phyloP scores from a whole-genome alignment of 2,888 invertebrate genomes.

The Acanthoscelides obtectus region DNA sequence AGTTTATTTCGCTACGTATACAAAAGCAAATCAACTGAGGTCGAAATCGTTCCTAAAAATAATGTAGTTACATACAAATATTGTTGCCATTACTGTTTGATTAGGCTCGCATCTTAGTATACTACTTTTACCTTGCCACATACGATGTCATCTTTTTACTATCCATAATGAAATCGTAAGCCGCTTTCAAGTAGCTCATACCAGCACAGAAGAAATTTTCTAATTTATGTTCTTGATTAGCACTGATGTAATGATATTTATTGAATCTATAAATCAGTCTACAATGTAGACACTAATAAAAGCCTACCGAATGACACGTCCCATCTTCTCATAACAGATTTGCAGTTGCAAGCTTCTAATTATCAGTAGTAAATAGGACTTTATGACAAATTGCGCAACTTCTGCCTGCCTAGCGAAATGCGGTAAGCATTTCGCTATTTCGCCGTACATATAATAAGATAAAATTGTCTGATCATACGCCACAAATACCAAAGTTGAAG shows the following conservation, averaged over 20 bases:
- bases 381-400: not conserved
- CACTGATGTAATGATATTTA: not conserved
- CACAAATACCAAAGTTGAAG: not conserved
- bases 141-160: too few species aligned
- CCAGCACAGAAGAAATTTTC: not conserved
- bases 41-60: too few species aligned
- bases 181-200: not conserved
- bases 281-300: not conserved
- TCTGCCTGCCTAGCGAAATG: not conserved
- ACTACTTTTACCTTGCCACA: too few species aligned
- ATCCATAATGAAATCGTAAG: too few species aligned
- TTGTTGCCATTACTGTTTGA: too few species aligned
- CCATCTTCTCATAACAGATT: not conserved
- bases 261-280: not conserved
- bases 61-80: too few species aligned
- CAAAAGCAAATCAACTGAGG: too few species aligned
- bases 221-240: not conserved
- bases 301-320: not conserved
- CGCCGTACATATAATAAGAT: not conserved
- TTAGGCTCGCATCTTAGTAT: too few species aligned
- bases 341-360: not conserved
- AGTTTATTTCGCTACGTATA: too few species aligned
- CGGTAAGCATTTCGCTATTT: not conserved
- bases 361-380: not conserved
- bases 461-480: not conserved